These are phyloP conservation scores for Malurus splendens DNA, from an alignment of 2,797 vertebrate species.

Conservation along the genomic window DNA sequence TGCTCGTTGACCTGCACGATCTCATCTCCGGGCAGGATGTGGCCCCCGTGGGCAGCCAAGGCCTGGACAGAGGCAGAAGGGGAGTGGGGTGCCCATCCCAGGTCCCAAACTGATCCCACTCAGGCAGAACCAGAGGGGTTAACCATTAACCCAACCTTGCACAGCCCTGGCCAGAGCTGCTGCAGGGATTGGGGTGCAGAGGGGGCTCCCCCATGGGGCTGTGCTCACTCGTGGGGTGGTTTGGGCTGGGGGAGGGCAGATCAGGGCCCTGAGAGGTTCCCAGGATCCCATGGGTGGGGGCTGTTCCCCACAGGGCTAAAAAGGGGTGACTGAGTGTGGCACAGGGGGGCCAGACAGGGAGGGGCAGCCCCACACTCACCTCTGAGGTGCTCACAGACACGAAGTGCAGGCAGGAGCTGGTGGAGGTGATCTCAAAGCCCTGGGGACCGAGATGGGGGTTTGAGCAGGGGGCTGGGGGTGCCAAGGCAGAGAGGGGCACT, in stretches of 20 bases:
- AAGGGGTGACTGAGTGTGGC: neutral
- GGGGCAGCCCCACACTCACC: conserved; percentile 57
- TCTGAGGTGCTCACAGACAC: conserved; percentile 74
- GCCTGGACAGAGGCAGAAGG: conserved; percentile 60
- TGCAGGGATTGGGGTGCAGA: rapidly evolving
- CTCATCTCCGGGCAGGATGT: conserved; percentile 86
- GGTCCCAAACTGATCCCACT: neutral
- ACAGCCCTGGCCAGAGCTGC: rapidly evolving
- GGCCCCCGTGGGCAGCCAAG: conserved; percentile 59
- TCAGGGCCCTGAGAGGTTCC: rapidly evolving
- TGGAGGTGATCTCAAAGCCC: conserved; percentile 87
- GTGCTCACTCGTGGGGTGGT: neutral
- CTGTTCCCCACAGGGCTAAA: rapidly evolving
- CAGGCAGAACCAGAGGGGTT: neutral
- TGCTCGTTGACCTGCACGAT: conserved; percentile 90
- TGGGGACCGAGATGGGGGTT: neutral
- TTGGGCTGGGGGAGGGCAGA: rapidly evolving
- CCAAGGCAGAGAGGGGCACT: neutral
- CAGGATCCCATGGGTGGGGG: rapidly evolving
- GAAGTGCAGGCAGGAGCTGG: conserved; percentile 83
- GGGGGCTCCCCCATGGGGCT: rapidly evolving
- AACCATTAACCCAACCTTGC: neutral
- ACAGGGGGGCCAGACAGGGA: neutral
- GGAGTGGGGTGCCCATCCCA: rapidly evolving
- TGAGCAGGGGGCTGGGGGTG: neutral